A percentile compares a stretch with the other conserved stretches of the same genome.
Evolutionary conservation across 2,113 vertebrate species (phyloP).

Genomic region (Phaethon lepturus): DNA sequence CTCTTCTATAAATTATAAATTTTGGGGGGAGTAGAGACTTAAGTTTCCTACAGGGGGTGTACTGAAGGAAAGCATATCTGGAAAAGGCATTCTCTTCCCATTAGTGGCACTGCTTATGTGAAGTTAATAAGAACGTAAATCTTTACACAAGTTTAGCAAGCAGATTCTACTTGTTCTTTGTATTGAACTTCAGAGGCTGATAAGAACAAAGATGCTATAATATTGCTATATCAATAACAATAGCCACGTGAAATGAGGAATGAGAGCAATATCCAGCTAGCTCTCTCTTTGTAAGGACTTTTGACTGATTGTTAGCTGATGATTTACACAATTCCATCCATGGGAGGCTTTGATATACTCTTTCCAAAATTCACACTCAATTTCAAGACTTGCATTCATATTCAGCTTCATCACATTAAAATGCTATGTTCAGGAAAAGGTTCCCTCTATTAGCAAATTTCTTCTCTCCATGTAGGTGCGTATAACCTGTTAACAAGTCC

Average conservation of each 20-base stretch:
- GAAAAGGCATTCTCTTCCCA: slow-evolving; percentile 15
- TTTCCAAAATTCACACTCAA: not conserved
- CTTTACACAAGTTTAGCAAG: not conserved
- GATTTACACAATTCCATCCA: not conserved
- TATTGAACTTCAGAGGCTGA: not conserved
- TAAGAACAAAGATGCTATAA: not conserved
- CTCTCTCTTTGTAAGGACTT: not conserved
- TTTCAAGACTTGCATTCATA: not conserved
- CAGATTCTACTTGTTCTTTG: not conserved
- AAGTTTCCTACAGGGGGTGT: not conserved
- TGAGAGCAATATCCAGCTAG: not conserved
- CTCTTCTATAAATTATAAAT: not conserved
- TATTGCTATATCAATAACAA: not conserved
- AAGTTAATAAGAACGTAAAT: not conserved
- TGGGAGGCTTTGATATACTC: not conserved
- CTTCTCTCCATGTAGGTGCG: not conserved
- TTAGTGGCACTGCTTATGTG: not conserved
- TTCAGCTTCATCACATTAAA: not conserved
- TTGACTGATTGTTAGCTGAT: not conserved
- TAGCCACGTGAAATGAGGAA: not conserved
- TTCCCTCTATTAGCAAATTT: not conserved
- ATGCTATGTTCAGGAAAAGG: not conserved
- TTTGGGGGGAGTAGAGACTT: not conserved
- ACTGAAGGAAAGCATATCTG: not conserved
- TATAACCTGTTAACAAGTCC: not conserved